These are phyloP conservation scores for Sitta carolinensis DNA, from an alignment of 2,797 vertebrate species.

Conservation along the genomic window DNA sequence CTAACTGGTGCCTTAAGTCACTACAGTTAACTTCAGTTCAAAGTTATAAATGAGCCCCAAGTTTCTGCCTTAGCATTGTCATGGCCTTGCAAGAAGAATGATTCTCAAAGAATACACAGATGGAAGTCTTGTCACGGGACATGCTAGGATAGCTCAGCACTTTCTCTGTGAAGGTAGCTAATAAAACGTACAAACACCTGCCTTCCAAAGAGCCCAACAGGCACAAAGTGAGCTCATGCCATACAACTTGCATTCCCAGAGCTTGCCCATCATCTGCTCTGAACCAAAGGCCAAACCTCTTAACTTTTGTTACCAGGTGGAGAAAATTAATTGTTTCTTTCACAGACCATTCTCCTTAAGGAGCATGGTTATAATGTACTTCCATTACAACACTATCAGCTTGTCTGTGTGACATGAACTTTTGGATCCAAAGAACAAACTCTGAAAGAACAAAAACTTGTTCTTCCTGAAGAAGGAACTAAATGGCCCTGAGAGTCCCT, in stretches of 20 bases:
- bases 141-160: neutral
- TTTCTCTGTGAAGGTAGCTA: neutral
- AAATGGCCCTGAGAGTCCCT: neutral
- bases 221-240: neutral
- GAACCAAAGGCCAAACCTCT: neutral
- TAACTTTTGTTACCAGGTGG: neutral
- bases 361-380: neutral
- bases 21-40: neutral
- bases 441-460: neutral
- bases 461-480: neutral
- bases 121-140: neutral
- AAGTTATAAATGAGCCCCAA: neutral
- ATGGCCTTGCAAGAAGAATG: neutral
- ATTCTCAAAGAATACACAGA: neutral
- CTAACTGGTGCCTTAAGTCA: neutral
- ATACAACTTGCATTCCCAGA: neutral
- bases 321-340: neutral
- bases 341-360: neutral
- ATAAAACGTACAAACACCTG: neutral
- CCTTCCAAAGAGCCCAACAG: neutral
- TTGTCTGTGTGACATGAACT: neutral
- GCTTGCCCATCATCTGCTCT: neutral
- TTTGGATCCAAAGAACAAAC: neutral
- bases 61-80: neutral
- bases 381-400: neutral